These are phyloP conservation scores for Hydriomena furcata DNA, from an alignment of 2,888 invertebrate genomes.

Conservation along the genomic window DNA sequence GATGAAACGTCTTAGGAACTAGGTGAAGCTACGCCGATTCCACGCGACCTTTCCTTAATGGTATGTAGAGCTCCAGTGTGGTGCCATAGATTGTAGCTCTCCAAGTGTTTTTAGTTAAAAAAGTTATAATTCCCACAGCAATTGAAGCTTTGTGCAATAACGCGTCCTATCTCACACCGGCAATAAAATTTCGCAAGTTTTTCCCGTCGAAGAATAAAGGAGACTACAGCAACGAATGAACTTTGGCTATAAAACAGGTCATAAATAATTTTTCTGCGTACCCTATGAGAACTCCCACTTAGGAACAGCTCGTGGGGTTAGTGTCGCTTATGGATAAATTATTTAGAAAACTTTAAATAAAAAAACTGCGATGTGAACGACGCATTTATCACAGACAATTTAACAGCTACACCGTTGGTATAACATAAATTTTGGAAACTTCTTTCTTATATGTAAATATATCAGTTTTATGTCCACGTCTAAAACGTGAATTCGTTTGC, in stretches of 20 bases:
- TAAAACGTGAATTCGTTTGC: slow-evolving; percentile 44
- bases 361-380: slow-evolving; percentile 36
- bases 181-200: slow-evolving; percentile 80
- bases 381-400: slow-evolving; percentile 59
- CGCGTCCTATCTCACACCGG: slow-evolving; percentile 81
- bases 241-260: slow-evolving; percentile 80
- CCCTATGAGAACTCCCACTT: slow-evolving; percentile 71
- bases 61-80: too few species aligned
- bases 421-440: slow-evolving; percentile 52
- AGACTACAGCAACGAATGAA: slow-evolving; percentile 81
- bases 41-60: too few species aligned
- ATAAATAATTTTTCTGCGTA: slow-evolving; percentile 78
- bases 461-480: slow-evolving; percentile 48
- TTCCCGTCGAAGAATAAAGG: slow-evolving; percentile 79
- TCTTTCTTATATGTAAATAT: slow-evolving; percentile 56
- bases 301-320: slow-evolving; percentile 38
- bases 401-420: slow-evolving; percentile 51
- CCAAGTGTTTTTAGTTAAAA: slow-evolving; percentile 14
- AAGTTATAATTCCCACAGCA: slow-evolving; percentile 47
- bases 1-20: too few species aligned
- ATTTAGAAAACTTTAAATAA: slow-evolving; percentile 18
- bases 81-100: too few species aligned
- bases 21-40: too few species aligned
- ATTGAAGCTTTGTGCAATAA: slow-evolving; percentile 78
- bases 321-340: slow-evolving; percentile 21